phyloP scores from a whole-genome alignment of 2,797 vertebrate genomes.

The Gymnoscopelus microlampas region DNA sequence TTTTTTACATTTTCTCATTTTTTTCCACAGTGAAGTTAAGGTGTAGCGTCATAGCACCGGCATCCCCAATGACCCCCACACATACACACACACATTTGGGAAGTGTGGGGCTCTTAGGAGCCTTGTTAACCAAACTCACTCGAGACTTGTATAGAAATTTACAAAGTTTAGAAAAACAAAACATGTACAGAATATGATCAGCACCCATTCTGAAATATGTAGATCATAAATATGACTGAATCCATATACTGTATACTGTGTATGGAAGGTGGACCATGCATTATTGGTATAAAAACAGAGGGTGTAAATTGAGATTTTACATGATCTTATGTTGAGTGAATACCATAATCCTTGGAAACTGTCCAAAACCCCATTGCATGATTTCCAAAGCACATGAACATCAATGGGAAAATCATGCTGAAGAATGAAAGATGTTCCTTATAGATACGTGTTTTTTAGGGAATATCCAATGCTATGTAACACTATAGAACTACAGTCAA shows the following conservation, averaged over 20 bases:
- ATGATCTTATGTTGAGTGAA: background rate
- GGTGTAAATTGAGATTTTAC: background rate
- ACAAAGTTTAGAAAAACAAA: conserved; percentile 61
- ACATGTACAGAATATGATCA: conserved; percentile 58
- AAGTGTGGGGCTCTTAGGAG: conserved; percentile 32
- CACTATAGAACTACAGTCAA: conserved; percentile 1
- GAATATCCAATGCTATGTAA: conserved; percentile 15
- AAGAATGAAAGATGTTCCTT: background rate
- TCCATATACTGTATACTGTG: conserved; percentile 24
- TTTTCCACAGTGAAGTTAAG: conserved; percentile 78
- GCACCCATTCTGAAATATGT: conserved; percentile 64
- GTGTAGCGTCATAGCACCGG: conserved; percentile 76
- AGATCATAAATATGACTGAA: conserved; percentile 32
- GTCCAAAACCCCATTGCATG: conserved; percentile 1
- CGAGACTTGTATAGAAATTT: conserved; percentile 63
- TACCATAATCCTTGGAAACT: background rate
- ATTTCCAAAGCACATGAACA: background rate
- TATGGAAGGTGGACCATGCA: conserved; percentile 50
- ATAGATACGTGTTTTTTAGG: conserved; percentile 13
- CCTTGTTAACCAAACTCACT: conserved; percentile 44
- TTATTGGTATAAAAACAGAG: conserved; percentile 32
- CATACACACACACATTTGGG: conserved; percentile 21
- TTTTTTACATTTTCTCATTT: background rate
- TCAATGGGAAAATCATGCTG: too few relatives aligned
- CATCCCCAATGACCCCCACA: conserved; percentile 22